Percentiles rank a stretch among this genome's conserved stretches.
Conservation (phyloP, 2,113 vertebrate species). For the Mesitornis unicolor region DNA sequence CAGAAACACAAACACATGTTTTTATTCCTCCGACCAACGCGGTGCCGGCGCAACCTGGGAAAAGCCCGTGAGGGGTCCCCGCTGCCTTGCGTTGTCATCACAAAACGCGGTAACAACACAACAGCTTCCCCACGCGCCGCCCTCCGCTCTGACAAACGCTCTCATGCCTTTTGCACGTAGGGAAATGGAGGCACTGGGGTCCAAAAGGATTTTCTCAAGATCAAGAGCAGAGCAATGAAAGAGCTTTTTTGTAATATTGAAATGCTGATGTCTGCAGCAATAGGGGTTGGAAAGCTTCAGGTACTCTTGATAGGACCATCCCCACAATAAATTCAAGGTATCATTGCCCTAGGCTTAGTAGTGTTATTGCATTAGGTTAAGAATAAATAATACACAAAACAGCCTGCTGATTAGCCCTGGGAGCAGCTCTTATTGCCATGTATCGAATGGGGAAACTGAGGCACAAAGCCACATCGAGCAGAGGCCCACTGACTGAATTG, state of each 20-base stretch:
- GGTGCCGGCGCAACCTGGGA: neutral
- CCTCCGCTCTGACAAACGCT: neutral
- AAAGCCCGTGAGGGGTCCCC: neutral
- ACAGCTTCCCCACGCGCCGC: neutral
- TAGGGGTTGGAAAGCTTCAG: neutral
- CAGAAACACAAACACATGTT: conserved; percentile 29
- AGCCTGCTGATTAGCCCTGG: neutral
- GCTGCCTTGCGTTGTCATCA: neutral
- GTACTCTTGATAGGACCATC: accelerated
- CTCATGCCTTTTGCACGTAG: neutral
- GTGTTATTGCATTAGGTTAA: accelerated
- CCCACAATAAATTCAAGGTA: neutral
- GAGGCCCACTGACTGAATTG: neutral
- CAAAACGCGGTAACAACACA: neutral
- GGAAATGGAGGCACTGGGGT: neutral
- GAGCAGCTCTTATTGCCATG: neutral
- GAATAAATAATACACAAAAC: accelerated
- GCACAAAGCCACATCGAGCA: accelerated
- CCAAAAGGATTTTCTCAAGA: neutral
- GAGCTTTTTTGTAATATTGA: accelerated
- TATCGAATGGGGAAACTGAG: neutral
- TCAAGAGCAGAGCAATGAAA: neutral
- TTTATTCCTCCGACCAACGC: neutral
- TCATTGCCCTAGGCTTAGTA: neutral
- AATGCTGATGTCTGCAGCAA: accelerated